Evolutionary conservation across 2,888 invertebrate species (phyloP).

Genomic region (Himalopsyche tibetana): DNA sequence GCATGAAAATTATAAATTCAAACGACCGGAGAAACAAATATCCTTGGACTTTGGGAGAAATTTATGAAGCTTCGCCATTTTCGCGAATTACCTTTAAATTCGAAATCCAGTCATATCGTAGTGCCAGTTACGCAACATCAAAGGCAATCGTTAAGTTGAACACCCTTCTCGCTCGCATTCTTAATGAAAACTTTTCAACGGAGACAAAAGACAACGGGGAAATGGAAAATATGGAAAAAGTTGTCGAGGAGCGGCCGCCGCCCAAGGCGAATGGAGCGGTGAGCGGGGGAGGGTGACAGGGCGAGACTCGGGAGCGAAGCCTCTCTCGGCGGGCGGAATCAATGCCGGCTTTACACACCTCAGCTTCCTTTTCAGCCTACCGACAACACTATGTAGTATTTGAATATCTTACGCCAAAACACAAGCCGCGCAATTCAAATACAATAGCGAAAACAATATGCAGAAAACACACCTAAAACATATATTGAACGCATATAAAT

Average conservation of each 20-base stretch:
- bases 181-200: constrained; percentile 42
- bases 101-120: constrained; percentile 1
- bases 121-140: constrained; percentile 44
- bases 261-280: constrained; percentile 14
- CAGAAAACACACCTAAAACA: background rate
- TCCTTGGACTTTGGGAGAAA: no score
- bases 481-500: background rate
- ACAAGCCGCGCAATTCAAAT: background rate
- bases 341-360: constrained; percentile 57
- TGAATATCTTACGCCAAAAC: constrained; percentile 24
- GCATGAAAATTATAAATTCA: no score
- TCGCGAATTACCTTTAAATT: background rate
- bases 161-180: constrained; percentile 43
- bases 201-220: constrained; percentile 44
- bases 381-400: constrained; percentile 28
- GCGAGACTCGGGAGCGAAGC: constrained; percentile 23
- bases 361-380: constrained; percentile 41
- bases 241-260: constrained; percentile 19
- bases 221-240: constrained; percentile 43
- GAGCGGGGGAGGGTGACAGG: background rate
- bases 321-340: constrained; percentile 52
- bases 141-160: constrained; percentile 39
- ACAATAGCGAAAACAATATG: background rate
- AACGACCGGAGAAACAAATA: no score
- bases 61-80: background rate